phyloP scores from a whole-genome alignment of 1,140 invertebrate genomes.

The Parasteatoda tepidariorum region DNA sequence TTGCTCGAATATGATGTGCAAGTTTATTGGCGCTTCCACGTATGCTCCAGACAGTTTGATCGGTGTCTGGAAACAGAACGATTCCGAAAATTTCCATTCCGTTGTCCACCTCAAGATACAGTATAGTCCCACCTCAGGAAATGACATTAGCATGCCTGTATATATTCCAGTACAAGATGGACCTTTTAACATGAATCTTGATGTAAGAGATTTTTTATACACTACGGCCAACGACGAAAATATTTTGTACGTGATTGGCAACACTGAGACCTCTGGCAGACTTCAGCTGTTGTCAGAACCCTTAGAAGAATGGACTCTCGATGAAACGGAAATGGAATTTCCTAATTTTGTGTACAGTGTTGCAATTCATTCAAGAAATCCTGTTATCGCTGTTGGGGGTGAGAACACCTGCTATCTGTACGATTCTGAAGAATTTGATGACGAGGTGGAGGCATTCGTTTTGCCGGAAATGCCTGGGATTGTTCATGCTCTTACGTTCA shows the following conservation, averaged over 20 bases:
- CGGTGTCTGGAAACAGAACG: neutral
- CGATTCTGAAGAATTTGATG: neutral
- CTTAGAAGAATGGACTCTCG: neutral
- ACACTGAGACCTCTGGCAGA: neutral
- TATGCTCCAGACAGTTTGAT: neutral
- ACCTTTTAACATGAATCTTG: neutral
- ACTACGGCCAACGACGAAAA: neutral
- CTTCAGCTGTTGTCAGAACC: neutral
- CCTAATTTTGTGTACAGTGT: neutral
- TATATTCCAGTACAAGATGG: neutral
- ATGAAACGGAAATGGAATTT: neutral
- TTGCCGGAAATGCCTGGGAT: neutral
- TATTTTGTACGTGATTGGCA: neutral
- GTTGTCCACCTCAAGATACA: neutral
- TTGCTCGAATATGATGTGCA: neutral
- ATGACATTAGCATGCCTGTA: neutral
- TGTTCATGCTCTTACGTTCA: neutral
- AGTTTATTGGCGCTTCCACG: neutral
- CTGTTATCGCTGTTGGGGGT: neutral
- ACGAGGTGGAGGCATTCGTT: neutral
- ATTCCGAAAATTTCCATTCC: neutral
- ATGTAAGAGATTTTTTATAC: neutral
- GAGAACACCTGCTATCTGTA: neutral
- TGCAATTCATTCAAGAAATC: neutral
- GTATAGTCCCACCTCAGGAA: neutral